phyloP scores from a whole-genome alignment of 2,113 vertebrate species.

The Noturus placidus region DNA sequence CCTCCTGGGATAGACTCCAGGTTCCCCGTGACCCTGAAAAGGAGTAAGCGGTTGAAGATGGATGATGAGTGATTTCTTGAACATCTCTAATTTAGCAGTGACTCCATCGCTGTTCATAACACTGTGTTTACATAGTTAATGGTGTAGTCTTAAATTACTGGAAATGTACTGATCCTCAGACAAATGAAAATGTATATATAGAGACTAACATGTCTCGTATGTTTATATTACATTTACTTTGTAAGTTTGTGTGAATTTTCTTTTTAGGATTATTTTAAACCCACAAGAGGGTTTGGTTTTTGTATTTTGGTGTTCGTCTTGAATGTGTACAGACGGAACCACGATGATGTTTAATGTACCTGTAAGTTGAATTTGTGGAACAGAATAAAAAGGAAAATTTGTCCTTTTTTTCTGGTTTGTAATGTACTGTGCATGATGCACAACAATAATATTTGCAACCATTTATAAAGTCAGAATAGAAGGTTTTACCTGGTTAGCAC shows the following conservation, averaged over 20 bases:
- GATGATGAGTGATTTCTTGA: not conserved
- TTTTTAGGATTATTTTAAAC: not conserved
- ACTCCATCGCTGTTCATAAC: not conserved
- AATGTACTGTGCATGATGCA: not conserved
- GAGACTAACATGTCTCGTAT: not conserved
- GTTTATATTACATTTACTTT: not conserved
- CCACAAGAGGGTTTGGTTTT: not conserved
- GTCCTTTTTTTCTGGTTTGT: not conserved
- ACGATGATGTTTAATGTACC: not conserved
- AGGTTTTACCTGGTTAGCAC: too few species aligned
- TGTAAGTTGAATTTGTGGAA: not conserved
- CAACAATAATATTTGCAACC: not conserved
- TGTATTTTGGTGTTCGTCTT: not conserved
- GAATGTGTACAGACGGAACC: not conserved
- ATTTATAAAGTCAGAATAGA: not conserved
- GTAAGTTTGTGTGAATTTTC: not conserved
- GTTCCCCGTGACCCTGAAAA: too few species aligned
- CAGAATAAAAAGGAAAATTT: not conserved
- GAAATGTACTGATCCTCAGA: not conserved
- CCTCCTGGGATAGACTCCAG: too few species aligned
- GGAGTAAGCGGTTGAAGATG: too few species aligned
- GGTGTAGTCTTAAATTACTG: not conserved
- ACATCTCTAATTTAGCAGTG: not conserved
- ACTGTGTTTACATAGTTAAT: conserved; percentile 14
- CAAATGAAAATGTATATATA: not conserved